Evolutionary conservation across 2,888 invertebrate genomes (phyloP), one percentile per base, ranked within the genome.

Genomic region (Philaethria dido): DNA sequence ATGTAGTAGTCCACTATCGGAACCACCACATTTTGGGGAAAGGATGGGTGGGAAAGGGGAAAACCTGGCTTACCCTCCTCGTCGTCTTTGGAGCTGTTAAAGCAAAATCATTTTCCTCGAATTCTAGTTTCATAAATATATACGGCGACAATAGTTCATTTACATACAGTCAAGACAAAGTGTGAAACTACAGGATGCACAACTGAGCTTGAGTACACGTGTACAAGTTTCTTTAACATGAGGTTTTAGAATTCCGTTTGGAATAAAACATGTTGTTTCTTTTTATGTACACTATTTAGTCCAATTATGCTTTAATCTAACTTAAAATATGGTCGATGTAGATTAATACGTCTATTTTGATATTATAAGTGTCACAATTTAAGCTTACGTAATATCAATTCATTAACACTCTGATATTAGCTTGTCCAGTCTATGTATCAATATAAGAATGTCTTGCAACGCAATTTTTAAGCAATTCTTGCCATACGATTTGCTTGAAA

Each of bases 131-230:
- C 0, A 39, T 70, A 63, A 69, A 71, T 73, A 70, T 71, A 72
- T 69, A 66, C 64, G 68, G 63, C 66, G 69, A 70, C 71, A 72
- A 72, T 69, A 70, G 67, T 69, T 65, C 69, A 75, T 75, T 75
- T 72, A 66, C 72, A 75, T 75, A 74, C 74, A 75, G 74, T 72
- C 74, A 73, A 72, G 72, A 76, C 75, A 73, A 75, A 75, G 72
- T 72, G 66, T 69, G 66, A n/a, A n/a, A n/a, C 68, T 69, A 66
- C 66, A 68, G 64, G 63, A 50, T 66, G 54, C 59, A 45, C 61
- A 68, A 65, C 64, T 68, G 66, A 69, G 61, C 62, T 66, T 60
- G 61, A 65, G 64, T 48, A 68, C 62, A 68, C 59, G 64, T 68
- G 66, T 72, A 69, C 45, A 67, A 54, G 61, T 45, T 60, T 45